Evolutionary conservation across 1,140 invertebrate genomes (phyloP).

Genomic region (Solenopsis invicta): DNA sequence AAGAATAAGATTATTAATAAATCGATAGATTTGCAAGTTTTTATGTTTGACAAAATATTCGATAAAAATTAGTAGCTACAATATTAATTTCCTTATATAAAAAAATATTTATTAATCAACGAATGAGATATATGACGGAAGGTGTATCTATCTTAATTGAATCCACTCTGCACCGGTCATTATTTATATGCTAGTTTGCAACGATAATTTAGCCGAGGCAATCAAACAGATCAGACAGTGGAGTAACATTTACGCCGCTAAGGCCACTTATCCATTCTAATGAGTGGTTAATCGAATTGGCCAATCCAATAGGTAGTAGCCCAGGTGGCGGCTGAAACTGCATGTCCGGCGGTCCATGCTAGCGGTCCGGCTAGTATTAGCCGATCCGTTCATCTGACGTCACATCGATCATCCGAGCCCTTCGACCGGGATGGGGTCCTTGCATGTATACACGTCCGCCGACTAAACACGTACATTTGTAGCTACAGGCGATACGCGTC

Average conservation of each 20-base stretch:
- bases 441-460: slow-evolving; percentile 18
- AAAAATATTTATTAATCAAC: background rate
- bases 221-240: slow-evolving; percentile 1
- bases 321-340: slow-evolving; percentile 17
- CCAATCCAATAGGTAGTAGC: slow-evolving; percentile 47
- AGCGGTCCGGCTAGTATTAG: too few relatives aligned
- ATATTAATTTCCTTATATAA: too few relatives aligned
- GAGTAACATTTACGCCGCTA: slow-evolving; percentile 30
- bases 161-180: background rate
- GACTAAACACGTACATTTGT: slow-evolving; percentile 35
- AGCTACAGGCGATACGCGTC: slow-evolving; percentile 9
- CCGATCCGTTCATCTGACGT: slow-evolving; percentile 56
- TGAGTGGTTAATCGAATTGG: slow-evolving; percentile 51
- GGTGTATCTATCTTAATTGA: background rate
- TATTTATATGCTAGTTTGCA: background rate
- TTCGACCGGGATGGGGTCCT: background rate
- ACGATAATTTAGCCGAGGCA: background rate
- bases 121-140: background rate
- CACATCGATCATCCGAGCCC: slow-evolving; percentile 64
- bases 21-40: background rate
- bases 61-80: too few relatives aligned
- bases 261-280: slow-evolving; percentile 52
- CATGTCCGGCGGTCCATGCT: slow-evolving; percentile 28
- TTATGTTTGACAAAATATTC: background rate
- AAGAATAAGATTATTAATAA: background rate